Base-by-base conservation (phyloP, 1,140 invertebrate genomes). In the Panulirus ornatus region DNA sequence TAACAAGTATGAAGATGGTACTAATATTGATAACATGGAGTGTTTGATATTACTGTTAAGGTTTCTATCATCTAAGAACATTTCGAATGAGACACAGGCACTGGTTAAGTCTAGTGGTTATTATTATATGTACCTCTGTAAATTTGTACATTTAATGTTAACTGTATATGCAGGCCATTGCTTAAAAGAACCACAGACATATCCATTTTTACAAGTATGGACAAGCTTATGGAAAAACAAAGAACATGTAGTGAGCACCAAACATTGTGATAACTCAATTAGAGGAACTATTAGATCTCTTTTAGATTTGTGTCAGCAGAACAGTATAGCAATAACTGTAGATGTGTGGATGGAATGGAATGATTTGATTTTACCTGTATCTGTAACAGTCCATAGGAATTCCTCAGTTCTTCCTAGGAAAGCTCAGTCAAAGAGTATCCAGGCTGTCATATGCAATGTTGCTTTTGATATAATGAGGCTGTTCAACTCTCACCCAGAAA, bases 311-410 rank as follows among this genome's bases (percentile, higher is more conserved):
- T 88, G 85, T 63, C 75, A 79, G 54, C 38, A 79, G 1, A 88
- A 81, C 44, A 70, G n/a, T 34, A 30, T 54, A 47, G 75, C 51
- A 22, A 44, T 88, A 47, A 66, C 5, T 66, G 85, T 88, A 19
- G 51, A 79, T 79, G 19, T 88, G 54, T 88, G 85, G 85, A 88
- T 88, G 40, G 75, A 44, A 16, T 88, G 85, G 85, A 79, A 44
- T 70, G 85, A 88, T 42, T 19, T 66, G 14, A 78, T 70, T 42
- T 44, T 88, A 47, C 85, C 85, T 6, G 19, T 42, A 36, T 42
- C 1, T 14, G 42, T 73, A 16, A 30, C 22, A 36, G 40, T 85
- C 34, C 66, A 73, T 75, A 16, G 66, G 34, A 40, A 36, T 5
- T 73, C 85, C 40, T 42, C 40, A 27, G 3, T 38, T 66, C 0